Percentiles rank a stretch among this genome's conserved stretches.
phyloP scores from a whole-genome alignment of 2,113 vertebrate genomes.

The Tichodroma muraria region DNA sequence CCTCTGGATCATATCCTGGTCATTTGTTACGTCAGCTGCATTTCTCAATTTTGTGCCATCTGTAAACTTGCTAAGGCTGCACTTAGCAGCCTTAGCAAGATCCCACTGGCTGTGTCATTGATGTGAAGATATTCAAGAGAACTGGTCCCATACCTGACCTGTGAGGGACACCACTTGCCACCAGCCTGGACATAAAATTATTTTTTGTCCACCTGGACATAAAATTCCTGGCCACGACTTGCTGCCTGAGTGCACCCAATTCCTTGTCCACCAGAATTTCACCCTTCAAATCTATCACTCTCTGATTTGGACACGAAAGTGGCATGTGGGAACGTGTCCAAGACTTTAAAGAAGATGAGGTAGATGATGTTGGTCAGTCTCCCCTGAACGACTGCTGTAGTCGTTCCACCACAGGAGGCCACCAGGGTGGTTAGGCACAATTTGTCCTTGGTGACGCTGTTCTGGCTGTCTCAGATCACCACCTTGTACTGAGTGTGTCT shows the following conservation, averaged over 20 bases:
- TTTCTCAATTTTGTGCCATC: background rate
- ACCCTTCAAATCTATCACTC: background rate
- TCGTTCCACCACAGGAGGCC: background rate
- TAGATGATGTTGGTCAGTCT: background rate
- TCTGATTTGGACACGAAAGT: background rate
- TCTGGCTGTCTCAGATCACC: background rate
- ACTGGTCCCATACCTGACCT: background rate
- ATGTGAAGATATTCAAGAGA: background rate
- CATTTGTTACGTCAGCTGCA: background rate
- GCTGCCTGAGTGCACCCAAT: background rate
- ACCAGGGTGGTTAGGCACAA: too few relatives aligned
- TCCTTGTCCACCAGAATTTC: background rate
- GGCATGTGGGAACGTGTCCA: background rate
- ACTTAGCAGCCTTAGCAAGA: too few relatives aligned
- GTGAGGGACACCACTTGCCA: too few relatives aligned
- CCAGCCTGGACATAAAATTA: background rate
- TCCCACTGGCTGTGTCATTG: background rate
- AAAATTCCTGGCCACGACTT: background rate
- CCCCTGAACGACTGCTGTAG: rapidly evolving
- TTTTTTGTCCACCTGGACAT: too few relatives aligned
- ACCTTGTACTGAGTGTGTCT: background rate
- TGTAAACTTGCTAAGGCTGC: background rate
- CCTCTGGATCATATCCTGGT: background rate
- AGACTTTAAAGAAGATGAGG: background rate
- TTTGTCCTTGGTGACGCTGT: background rate